Evolutionary conservation across 2,113 vertebrate genomes (phyloP).

Genomic region (Ictalurus furcatus): DNA sequence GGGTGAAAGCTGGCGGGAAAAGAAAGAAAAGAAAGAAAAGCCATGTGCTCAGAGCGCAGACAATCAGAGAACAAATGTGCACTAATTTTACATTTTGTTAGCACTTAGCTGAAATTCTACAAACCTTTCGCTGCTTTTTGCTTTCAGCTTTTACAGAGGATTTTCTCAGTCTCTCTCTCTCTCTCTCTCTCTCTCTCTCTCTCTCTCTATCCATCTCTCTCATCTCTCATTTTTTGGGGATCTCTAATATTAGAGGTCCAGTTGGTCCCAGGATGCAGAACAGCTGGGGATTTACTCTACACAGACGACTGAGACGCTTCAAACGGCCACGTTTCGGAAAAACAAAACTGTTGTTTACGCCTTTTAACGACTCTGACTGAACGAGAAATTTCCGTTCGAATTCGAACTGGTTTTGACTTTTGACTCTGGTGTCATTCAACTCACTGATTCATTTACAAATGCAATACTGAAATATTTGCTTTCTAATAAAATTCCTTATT

Average conservation of each 20-base stretch:
- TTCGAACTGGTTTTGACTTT: constrained; percentile 58
- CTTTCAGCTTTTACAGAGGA: constrained; percentile 55
- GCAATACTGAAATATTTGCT: constrained; percentile 77
- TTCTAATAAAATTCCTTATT: constrained; percentile 79
- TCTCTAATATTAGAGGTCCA: not conserved
- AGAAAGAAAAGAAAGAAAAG: constrained; percentile 55
- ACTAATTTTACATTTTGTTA: constrained; percentile 60
- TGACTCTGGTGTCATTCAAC: constrained; percentile 64
- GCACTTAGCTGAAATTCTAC: constrained; percentile 60
- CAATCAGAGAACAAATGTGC: constrained; percentile 75
- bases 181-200: not conserved
- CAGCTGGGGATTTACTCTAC: not conserved
- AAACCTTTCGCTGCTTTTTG: constrained; percentile 57
- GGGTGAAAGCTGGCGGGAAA: constrained; percentile 42
- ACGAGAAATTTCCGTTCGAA: constrained; percentile 67
- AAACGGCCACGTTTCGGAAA: not conserved
- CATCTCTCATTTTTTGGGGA: not conserved
- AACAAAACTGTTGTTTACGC: not conserved
- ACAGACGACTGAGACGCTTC: not conserved
- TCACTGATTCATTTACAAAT: constrained; percentile 72
- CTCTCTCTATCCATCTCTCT: not conserved
- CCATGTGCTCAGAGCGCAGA: constrained; percentile 78
- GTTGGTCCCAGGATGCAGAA: not conserved
- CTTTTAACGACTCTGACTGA: constrained; percentile 64
- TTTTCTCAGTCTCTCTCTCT: not conserved